Percentiles rank a stretch among this genome's conserved stretches.
phyloP scores from a whole-genome alignment of 1,140 invertebrate genomes.

The Elysia chlorotica region DNA sequence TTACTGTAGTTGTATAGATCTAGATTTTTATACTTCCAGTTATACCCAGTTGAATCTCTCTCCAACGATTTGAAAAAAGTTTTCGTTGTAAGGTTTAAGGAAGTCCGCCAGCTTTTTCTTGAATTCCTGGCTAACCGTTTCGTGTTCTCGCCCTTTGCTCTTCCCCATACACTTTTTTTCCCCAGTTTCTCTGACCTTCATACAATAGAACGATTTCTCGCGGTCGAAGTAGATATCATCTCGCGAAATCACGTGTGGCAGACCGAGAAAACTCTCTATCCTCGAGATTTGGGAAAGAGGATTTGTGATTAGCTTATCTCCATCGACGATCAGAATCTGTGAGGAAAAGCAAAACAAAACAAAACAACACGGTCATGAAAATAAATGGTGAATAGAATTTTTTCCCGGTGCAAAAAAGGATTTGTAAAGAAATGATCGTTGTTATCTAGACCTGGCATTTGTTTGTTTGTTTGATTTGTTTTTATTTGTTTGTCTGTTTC shows the following conservation, averaged over 20 bases:
- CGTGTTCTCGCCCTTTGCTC: conserved; percentile 91
- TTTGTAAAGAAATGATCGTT: no score
- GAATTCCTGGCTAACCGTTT: conserved; percentile 75
- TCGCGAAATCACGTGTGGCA: conserved; percentile 46
- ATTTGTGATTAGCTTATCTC: conserved; percentile 52
- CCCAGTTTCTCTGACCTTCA: neutral
- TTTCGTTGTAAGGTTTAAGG: conserved; percentile 82
- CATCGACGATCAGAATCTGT: conserved; percentile 44
- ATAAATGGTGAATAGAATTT: no score
- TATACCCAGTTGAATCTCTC: conserved; percentile 50
- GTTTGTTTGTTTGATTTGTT: no score
- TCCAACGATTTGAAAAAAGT: conserved; percentile 52
- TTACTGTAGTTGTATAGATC: no score
- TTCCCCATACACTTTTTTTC: conserved; percentile 77
- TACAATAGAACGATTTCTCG: conserved; percentile 12
- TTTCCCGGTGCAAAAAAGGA: no score
- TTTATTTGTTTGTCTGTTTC: no score
- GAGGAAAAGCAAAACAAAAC: neutral
- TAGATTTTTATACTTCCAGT: no score
- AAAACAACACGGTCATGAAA: no score
- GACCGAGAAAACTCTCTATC: conserved; percentile 55
- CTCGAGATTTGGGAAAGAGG: conserved; percentile 49
- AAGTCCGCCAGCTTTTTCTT: conserved; percentile 81
- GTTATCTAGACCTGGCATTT: no score
- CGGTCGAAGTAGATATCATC: conserved; percentile 13